phyloP scores from a whole-genome alignment of 2,113 vertebrate species.

The Romanogobio albipinnatus region DNA sequence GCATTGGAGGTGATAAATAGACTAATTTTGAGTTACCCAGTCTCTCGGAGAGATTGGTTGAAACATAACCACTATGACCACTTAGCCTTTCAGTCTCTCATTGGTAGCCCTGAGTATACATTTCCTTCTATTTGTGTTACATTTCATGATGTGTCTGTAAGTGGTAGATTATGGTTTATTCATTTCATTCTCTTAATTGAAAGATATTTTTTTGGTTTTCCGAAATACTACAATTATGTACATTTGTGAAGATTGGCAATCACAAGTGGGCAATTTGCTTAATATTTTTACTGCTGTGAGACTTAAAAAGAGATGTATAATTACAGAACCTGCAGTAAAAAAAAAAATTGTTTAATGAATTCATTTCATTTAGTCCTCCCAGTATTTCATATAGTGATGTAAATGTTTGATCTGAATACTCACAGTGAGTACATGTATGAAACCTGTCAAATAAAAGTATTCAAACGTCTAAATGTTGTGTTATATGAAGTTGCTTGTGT shows the following conservation, averaged over 20 bases:
- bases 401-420: slow-evolving; percentile 34
- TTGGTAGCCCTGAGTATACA: slow-evolving; percentile 71
- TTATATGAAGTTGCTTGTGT: slow-evolving; percentile 62
- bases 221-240: slow-evolving; percentile 57
- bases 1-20: slow-evolving; percentile 13
- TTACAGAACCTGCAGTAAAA: slow-evolving; percentile 1
- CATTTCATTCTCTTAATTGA: slow-evolving; percentile 58
- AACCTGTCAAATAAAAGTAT: slow-evolving; percentile 30
- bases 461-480: slow-evolving; percentile 64
- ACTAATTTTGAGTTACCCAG: background rate
- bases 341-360: no score
- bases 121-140: slow-evolving; percentile 38
- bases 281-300: slow-evolving; percentile 23
- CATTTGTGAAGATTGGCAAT: slow-evolving; percentile 56
- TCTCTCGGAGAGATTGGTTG: slow-evolving; percentile 38
- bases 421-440: slow-evolving; percentile 11
- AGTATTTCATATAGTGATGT: background rate
- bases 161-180: slow-evolving; percentile 72
- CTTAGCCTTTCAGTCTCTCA: slow-evolving; percentile 63
- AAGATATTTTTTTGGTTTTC: slow-evolving; percentile 40
- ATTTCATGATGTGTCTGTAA: slow-evolving; percentile 64
- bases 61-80: slow-evolving; percentile 71
- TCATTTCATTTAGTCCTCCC: no score
- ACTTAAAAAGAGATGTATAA: slow-evolving; percentile 13
- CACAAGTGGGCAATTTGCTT: slow-evolving; percentile 50